A percentile compares a stretch with the other conserved stretches of the same genome.
These are phyloP conservation scores for Perithous albicinctus DNA, from an alignment of 2,888 invertebrate genomes.

Conservation along the genomic window DNA sequence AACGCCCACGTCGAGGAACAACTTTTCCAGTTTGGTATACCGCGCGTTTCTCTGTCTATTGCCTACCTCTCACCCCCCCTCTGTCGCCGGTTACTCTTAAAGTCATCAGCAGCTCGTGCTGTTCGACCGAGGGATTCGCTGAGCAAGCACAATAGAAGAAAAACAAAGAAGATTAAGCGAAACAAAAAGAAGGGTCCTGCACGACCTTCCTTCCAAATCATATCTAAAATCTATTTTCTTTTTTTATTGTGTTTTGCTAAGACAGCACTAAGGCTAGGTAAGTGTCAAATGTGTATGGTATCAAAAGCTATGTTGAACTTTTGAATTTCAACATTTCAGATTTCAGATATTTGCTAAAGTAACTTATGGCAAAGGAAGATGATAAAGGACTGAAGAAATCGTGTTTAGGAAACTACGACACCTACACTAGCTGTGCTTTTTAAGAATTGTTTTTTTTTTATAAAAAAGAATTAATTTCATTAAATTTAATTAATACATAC, in stretches of 20 bases:
- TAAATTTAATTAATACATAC: too few relatives aligned
- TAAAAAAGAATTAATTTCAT: too few relatives aligned
- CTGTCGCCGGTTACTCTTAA: constrained; percentile 70
- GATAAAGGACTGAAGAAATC: not conserved
- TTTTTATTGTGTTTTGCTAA: constrained; percentile 1
- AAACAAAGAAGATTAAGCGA: constrained; percentile 24
- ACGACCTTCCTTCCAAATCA: constrained; percentile 31
- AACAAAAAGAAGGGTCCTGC: constrained; percentile 44
- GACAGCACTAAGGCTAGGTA: not conserved
- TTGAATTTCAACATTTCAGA: not conserved
- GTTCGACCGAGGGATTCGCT: constrained; percentile 19
- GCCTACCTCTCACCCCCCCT: constrained; percentile 50
- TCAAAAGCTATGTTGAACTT: not conserved
- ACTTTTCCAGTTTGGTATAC: constrained; percentile 71
- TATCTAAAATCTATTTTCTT: constrained; percentile 30
- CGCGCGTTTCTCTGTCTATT: constrained; percentile 42
- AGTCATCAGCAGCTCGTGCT: constrained; percentile 69
- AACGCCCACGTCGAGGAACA: constrained; percentile 47
- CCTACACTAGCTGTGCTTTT: not conserved
- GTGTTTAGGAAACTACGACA: not conserved
- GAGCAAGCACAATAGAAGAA: constrained; percentile 19
- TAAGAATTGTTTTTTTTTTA: not conserved
- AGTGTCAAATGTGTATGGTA: not conserved
- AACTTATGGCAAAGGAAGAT: too few relatives aligned
- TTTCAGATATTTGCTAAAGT: too few relatives aligned